These are phyloP conservation scores for Cantharis lateralis DNA, from an alignment of 2,888 invertebrate species.

Conservation along the genomic window DNA sequence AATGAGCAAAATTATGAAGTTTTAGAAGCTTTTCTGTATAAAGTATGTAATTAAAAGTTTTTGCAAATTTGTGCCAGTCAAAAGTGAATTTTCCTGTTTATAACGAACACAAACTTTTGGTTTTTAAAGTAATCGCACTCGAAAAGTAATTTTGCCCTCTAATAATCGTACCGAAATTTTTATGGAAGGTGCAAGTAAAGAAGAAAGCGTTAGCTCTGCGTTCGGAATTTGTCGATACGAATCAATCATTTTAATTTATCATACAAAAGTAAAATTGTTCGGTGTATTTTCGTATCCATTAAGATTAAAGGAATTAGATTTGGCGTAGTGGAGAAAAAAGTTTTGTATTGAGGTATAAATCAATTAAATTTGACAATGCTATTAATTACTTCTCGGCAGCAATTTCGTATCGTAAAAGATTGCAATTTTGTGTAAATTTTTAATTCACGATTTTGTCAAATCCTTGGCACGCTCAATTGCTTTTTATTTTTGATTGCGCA, in stretches of 20 bases:
- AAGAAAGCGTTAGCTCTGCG: neutral
- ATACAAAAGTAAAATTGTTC: neutral
- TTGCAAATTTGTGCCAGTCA: neutral
- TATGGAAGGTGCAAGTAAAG: neutral
- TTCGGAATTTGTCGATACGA: neutral
- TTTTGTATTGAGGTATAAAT: neutral
- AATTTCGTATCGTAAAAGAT: neutral
- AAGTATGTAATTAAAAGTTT: neutral
- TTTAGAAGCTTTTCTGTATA: neutral
- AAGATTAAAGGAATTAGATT: neutral
- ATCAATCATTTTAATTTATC: neutral
- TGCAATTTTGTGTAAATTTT: neutral
- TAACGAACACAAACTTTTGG: neutral
- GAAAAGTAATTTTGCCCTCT: neutral
- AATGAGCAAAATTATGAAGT: neutral
- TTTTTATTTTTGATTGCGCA: neutral
- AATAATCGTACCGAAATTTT: neutral
- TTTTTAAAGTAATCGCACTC: neutral
- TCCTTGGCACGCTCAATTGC: neutral
- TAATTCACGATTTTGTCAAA: neutral
- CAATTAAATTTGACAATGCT: neutral
- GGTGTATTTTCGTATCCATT: neutral
- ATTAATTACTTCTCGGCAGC: neutral
- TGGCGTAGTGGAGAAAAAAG: neutral
- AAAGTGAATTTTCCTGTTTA: neutral